Evolutionary conservation across 2,888 invertebrate species (phyloP).

Genomic region (Protula sp.): DNA sequence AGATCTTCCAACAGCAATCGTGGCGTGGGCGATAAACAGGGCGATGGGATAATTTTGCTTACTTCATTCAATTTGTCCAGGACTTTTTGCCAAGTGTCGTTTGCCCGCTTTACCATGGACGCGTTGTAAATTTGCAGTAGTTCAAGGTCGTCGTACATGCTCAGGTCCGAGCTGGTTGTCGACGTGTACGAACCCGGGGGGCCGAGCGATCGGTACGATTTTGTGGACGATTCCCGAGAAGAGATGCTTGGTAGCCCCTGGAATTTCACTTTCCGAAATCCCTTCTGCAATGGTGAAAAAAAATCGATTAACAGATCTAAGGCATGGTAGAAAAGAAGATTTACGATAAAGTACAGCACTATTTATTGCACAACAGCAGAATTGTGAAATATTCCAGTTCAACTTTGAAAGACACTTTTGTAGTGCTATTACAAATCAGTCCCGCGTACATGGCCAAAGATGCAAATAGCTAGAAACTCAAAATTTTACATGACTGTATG

Average conservation of each 20-base stretch:
- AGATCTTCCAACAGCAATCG: no score
- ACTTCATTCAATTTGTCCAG: constrained; percentile 31
- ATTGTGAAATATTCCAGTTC: no score
- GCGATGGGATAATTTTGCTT: constrained; percentile 1
- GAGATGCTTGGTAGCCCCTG: constrained; percentile 38
- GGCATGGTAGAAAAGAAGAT: neutral
- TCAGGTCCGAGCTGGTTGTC: neutral
- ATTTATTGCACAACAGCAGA: neutral
- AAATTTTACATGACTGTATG: no score
- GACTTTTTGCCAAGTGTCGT: constrained; percentile 33
- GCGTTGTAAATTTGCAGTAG: constrained; percentile 12
- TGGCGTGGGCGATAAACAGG: no score
- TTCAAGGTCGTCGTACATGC: neutral
- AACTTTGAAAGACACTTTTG: no score
- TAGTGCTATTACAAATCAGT: no score
- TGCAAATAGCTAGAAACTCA: no score
- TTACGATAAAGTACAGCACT: neutral
- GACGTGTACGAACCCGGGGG: constrained; percentile 9
- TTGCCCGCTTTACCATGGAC: constrained; percentile 25
- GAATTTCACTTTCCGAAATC: constrained; percentile 41
- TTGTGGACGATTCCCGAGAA: constrained; percentile 31
- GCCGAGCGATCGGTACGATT: neutral
- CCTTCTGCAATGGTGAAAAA: constrained; percentile 22
- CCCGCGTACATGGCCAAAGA: no score
- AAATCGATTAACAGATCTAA: neutral